Conservation (phyloP, 2,113 vertebrate species). For the Nymphicus hollandicus region DNA sequence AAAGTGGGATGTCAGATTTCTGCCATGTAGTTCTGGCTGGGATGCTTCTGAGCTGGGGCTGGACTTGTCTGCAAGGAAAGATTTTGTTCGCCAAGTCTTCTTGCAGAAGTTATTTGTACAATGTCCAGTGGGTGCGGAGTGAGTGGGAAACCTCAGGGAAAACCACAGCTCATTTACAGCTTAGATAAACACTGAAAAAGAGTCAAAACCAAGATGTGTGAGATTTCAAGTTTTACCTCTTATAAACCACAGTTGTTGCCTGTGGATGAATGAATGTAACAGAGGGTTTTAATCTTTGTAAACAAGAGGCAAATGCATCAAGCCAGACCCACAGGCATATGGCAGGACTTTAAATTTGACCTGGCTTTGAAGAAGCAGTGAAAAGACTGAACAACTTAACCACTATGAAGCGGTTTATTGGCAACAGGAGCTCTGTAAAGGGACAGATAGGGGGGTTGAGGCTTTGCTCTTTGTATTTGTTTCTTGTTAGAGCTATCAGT, state of each 20-base stretch:
- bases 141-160: slow-evolving; percentile 6
- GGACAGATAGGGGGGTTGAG: neutral
- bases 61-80: neutral
- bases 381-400: neutral
- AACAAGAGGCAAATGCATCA: slow-evolving; percentile 21
- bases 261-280: neutral
- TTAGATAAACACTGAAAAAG: slow-evolving; percentile 1
- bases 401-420: neutral
- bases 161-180: slow-evolving; percentile 5
- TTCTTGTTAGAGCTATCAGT: neutral
- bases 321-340: neutral
- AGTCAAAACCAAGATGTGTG: neutral
- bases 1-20: neutral
- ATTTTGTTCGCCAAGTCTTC: neutral
- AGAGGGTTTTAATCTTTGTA: slow-evolving; percentile 24
- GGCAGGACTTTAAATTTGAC: neutral
- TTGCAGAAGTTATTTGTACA: neutral
- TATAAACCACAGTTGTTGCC: slow-evolving; percentile 4
- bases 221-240: neutral
- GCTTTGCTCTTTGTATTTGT: neutral
- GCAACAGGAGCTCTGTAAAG: neutral
- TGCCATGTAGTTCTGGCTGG: neutral
- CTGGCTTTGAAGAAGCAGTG: neutral
- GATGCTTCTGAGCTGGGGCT: neutral
- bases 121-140: neutral